A percentile compares a stretch with the other conserved stretches of the same genome.
Evolutionary conservation across 2,113 vertebrate genomes (phyloP).

Genomic region (Sinocyclocheilus maitianheensis): DNA sequence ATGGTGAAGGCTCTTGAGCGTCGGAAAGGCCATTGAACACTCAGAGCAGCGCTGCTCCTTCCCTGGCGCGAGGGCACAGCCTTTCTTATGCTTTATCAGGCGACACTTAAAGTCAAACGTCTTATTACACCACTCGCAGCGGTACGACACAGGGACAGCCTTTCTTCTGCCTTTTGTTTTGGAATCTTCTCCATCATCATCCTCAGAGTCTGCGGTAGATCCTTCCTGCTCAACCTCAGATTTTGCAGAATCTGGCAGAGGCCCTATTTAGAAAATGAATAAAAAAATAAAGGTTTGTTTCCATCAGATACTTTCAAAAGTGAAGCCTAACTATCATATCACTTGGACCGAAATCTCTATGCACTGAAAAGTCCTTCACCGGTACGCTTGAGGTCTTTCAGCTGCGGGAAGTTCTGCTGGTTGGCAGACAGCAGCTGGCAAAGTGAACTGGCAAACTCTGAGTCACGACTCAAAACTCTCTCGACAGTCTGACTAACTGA

Average conservation of each 20-base stretch:
- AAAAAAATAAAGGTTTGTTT: neutral
- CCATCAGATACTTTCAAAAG: conserved; percentile 10
- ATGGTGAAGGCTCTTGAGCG: conserved; percentile 75
- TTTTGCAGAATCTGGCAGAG: neutral
- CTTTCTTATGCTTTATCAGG: conserved; percentile 79
- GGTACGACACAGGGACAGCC: conserved; percentile 68
- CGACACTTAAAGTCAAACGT: conserved; percentile 84
- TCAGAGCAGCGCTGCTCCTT: conserved; percentile 73
- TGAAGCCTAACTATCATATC: too few relatives aligned
- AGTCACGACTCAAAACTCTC: conserved; percentile 62
- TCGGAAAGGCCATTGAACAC: conserved; percentile 65
- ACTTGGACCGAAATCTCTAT: neutral
- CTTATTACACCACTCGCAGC: conserved; percentile 83
- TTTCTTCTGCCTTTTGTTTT: conserved; percentile 51
- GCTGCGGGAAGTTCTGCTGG: conserved; percentile 61
- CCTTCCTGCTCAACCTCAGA: conserved; percentile 36
- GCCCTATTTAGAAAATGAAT: neutral
- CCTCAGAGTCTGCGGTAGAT: conserved; percentile 8
- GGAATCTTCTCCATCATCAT: conserved; percentile 36
- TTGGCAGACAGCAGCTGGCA: conserved; percentile 71
- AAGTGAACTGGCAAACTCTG: conserved; percentile 64
- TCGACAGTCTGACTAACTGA: conserved; percentile 66
- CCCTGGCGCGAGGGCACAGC: conserved; percentile 75
- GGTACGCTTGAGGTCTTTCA: conserved; percentile 67
- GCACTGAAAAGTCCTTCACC: conserved; percentile 64